Evolutionary conservation across 2,797 vertebrate species (phyloP), one percentile per base, ranked within the genome.

Genomic region (Enteromius paludinosus): DNA sequence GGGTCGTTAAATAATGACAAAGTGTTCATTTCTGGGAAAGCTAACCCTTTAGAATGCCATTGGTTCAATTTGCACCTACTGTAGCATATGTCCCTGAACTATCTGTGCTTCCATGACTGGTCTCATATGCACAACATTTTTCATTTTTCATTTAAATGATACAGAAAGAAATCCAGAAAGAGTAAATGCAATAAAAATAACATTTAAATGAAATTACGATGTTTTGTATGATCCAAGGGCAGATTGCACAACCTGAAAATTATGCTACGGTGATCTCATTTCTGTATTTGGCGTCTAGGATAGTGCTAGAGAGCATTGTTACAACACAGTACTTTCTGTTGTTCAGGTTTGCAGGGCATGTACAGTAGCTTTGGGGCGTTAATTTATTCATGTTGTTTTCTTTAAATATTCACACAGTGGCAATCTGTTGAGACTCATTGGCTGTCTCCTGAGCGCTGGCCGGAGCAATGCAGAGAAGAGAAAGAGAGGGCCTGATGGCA

Each of bases 1-100:
- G 33, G 14, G 1, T 5, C 30, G 2, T n/a, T 54, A 38, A 56
- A 74, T 38, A 6, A 54, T 74, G n/a, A 23, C n/a, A 23, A 14
- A 25, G 41, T 25, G n/a, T 70, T 45, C 0, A 28, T 43, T 45
- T 28, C 41, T 25, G 61, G 43, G 20, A 65, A 45, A 78, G 28
- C 25, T 33, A 23, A 49, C 61, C 5, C 43, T 64, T 77, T 49
- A 64, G 59, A 77, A 89, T 88, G 82, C 89, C 90, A 90, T 89
- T 90, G 88, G 89, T 93, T 92, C 90, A 92, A 91, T 92, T 94
- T 91, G 90, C 87, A 93, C 87, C 90, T 35, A n/a, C n/a, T n/a
- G n/a, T n/a, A 74, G 81, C 91, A 93, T 88, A 91, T 91, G 91
- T 89, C 86, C 43, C 6, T 83, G 91, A 85, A 89, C 89, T 92